Percentiles rank a stretch among this genome's conserved stretches.
phyloP scores from a whole-genome alignment of 2,113 vertebrate genomes.

The Rhagologus leucostigma region DNA sequence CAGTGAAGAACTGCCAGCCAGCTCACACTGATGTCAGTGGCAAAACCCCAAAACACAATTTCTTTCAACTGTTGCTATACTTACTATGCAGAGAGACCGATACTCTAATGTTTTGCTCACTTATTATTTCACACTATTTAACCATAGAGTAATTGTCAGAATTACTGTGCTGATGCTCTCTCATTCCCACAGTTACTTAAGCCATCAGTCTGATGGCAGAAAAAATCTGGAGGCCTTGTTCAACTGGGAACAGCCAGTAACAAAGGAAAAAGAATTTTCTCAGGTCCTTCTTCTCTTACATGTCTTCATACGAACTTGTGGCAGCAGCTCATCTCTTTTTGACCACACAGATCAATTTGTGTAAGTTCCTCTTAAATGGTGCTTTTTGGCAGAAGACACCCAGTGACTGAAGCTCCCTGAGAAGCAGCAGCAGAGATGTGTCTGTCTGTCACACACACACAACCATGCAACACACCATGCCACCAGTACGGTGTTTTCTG shows the following conservation, averaged over 20 bases:
- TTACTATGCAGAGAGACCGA: fast-evolving
- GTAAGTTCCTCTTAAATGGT: neutral
- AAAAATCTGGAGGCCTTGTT: neutral
- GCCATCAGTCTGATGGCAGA: neutral
- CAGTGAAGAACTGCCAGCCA: neutral
- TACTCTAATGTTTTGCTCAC: neutral
- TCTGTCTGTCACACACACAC: neutral
- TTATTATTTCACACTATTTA: neutral
- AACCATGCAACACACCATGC: neutral
- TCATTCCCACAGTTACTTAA: neutral
- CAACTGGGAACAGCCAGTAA: neutral
- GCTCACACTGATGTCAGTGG: neutral
- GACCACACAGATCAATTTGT: neutral
- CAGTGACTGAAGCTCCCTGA: neutral
- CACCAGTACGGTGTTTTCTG: neutral
- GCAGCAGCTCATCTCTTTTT: neutral
- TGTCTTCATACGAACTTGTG: neutral
- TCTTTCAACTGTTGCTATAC: neutral
- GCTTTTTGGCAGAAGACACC: neutral
- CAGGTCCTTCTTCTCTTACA: neutral
- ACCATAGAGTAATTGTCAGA: neutral
- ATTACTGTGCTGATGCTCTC: neutral
- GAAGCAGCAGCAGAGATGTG: neutral
- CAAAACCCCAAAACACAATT: neutral
- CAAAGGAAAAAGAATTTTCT: neutral